Base-by-base conservation (phyloP, 2,797 vertebrate species). In the Toxotes lorentzi region DNA sequence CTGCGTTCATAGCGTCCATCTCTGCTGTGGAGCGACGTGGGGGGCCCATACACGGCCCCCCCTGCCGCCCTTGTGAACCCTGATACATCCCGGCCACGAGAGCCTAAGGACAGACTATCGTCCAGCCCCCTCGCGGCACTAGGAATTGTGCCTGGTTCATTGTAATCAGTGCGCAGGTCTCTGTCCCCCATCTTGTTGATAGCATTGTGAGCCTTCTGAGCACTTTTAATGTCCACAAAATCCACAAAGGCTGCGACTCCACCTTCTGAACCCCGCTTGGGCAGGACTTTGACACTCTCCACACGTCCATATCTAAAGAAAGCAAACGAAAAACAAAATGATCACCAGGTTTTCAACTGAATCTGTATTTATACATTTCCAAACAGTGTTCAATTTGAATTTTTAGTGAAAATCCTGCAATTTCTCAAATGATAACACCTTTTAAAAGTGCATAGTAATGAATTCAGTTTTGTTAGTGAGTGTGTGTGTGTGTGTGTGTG, bases 1-100 rank as follows among this genome's bases (percentile, higher is more conserved):
- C 98, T 99, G 96, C 98, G 98, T 96, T 99, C 98, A 99, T 99
- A 99, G 96, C 98, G 98, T 97, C 98, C 98, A 96, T 99, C 98
- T 96, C 98, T 98, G 98, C 96, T 97, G 97, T 99, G 98, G 94
- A 99, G 97, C 79, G 98, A 97, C 92, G 97, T 95, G 62, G 98
- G 97, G 88, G 98, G 96, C 63, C 96, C 98, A 81, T 99, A 99
- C 90, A 97, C 95, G 59, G 97, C 94, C 91, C 98, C 98, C 94
- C 97, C 97, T 35, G 97, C 95, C 95, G 96, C 96, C 96, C 98
- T 97, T 95, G 98, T 97, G 98, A 99, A 99, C 96, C 98, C 98
- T 96, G 98, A 97, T 97, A 99, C 97, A 95, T 99, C 98, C 96
- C 98, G 97, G 96, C 96, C 96, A 94, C 98, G 97, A 95, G 98